Evolutionary conservation across 2,113 vertebrate genomes (phyloP), one percentile per base, ranked within the genome.

Genomic region (Numida meleagris): DNA sequence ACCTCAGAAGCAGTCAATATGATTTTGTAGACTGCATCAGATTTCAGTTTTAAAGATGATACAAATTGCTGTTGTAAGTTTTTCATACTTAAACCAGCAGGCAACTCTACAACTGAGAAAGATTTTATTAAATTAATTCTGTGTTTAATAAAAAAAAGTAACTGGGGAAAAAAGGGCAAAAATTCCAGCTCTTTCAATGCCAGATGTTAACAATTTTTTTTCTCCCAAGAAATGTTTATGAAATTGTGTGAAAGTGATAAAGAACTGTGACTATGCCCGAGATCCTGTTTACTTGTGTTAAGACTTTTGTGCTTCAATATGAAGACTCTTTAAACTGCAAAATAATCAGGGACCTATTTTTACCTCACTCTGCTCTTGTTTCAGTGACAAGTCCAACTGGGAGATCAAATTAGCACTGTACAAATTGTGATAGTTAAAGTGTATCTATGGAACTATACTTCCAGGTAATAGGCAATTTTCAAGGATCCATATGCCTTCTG

Each of bases 1-100:
- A 13, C n/a, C 43, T 72, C 91, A 78, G 55, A 57, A 79, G 7
- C 43, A 87, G 33, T 61, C 45, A 80, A 76, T 92, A 73, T 23
- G 0, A 65, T 40, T 91, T 86, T 50, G 10, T 63, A 82, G 38
- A 61, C 67, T 14, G 14, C 57, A 43, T 42, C 43, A 87, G 31
- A 92, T 93, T 93, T 96, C 91, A 95, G 93, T 94, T 93, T 95
- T 66, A 87, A 95, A 36, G 11, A 86, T 18, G 55, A 58, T 89
- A 95, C 45, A 94, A 87, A 89, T 36, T 77, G 38, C 67, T 85
- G 20, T 51, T 67, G 80, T 78, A 92, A 20, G 34, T 79, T 88
- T 96, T 95, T 92, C 25, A 59, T 95, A 73, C 87, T 71, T 91
- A 77, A 72, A 62, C 23, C 75, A 95, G 62, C 81, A 93, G 43